Conservation (phyloP, 2,113 vertebrate species). For the Callocephalon fimbriatum region DNA sequence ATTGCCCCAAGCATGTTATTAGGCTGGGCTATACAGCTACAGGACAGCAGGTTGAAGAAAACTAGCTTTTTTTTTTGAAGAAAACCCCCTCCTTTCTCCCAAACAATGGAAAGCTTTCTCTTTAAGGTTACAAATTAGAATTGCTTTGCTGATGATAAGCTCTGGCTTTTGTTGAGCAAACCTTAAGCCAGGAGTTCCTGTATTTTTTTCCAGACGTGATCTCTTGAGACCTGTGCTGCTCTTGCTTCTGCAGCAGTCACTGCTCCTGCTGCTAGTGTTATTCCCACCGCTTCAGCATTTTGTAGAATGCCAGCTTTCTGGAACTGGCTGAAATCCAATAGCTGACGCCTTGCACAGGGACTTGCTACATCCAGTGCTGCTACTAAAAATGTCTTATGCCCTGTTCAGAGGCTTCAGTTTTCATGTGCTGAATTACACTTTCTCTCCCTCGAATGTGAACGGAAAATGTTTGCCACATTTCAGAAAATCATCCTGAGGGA, state of each 20-base stretch:
- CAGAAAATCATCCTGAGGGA: not conserved
- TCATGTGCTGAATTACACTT: not conserved
- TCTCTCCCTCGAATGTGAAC: not conserved
- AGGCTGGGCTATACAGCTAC: not conserved
- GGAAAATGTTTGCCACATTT: not conserved
- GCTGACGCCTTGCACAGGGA: not conserved
- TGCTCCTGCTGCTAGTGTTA: slow-evolving; percentile 37
- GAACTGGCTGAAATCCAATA: slow-evolving; percentile 9
- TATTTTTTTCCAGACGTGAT: slow-evolving; percentile 45
- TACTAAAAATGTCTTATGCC: not conserved
- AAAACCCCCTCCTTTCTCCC: not conserved
- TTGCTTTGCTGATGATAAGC: slow-evolving; percentile 59
- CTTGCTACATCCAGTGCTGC: not conserved
- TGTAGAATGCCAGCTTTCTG: not conserved
- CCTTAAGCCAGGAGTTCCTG: slow-evolving; percentile 50
- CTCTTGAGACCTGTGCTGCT: slow-evolving; percentile 31
- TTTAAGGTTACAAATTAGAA: slow-evolving; percentile 42
- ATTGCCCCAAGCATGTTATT: not conserved
- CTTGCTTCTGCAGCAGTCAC: slow-evolving; percentile 47
- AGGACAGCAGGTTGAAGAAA: not conserved
- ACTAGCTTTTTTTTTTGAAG: rapidly evolving
- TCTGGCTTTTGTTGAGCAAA: slow-evolving; percentile 62
- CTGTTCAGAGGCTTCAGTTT: not conserved
- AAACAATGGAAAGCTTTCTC: slow-evolving; percentile 47
- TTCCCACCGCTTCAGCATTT: slow-evolving; percentile 19